Conservation (phyloP, 2,888 invertebrate species). For the Amphipoea lucens region DNA sequence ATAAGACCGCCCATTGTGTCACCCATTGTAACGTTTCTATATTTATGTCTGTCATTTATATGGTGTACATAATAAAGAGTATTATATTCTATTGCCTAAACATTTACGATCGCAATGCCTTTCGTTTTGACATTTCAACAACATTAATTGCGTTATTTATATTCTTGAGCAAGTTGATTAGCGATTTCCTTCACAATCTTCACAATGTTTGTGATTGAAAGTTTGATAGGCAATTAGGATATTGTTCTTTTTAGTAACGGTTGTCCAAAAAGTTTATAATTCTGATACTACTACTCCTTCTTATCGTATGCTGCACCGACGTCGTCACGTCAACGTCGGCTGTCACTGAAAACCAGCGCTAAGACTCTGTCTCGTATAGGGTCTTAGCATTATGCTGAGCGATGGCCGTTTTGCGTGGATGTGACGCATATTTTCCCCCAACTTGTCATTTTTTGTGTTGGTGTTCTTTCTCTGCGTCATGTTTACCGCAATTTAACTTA, state of each 20-base stretch:
- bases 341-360: background rate
- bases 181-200: background rate
- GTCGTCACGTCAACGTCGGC: background rate
- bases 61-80: too few species aligned
- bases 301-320: background rate
- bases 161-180: background rate
- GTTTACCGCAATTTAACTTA: background rate
- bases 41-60: too few species aligned
- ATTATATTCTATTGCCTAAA: background rate
- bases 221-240: background rate
- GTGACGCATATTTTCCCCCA: background rate
- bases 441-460: background rate
- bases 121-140: background rate
- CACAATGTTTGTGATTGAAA: background rate
- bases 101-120: background rate
- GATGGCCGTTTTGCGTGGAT: background rate
- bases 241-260: background rate
- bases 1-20: too few species aligned
- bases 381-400: background rate
- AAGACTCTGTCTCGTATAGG: background rate
- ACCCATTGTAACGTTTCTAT: too few species aligned
- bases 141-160: background rate
- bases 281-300: background rate
- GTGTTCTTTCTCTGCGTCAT: background rate
- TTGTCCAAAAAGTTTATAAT: background rate